A percentile compares a stretch with the other conserved stretches of the same genome.
These are phyloP conservation scores for Dendroctonus valens DNA, from an alignment of 1,140 invertebrate species.

Conservation along the genomic window DNA sequence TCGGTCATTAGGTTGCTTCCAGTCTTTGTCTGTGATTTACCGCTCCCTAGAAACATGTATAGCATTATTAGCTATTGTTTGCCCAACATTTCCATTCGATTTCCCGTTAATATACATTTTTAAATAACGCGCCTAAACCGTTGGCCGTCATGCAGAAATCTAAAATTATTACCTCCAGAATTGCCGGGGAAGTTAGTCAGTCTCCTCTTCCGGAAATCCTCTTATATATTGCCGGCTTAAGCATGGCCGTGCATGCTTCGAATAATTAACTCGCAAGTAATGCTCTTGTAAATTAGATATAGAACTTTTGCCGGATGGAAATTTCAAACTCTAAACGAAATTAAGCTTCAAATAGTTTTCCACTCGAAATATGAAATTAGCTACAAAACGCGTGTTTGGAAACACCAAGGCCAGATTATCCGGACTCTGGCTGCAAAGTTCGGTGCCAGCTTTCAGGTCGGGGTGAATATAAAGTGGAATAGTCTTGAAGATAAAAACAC, in stretches of 20 bases:
- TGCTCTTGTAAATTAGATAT: conserved; percentile 7
- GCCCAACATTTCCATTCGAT: not conserved
- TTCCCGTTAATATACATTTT: too few species aligned
- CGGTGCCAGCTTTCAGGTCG: too few species aligned
- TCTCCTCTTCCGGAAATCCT: too few species aligned
- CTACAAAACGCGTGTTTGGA: not conserved
- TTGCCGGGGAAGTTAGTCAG: too few species aligned
- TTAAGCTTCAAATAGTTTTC: not conserved
- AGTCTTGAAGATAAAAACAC: too few species aligned
- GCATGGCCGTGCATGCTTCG: conserved; percentile 10
- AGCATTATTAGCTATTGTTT: conserved; percentile 14
- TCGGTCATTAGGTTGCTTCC: conserved; percentile 27
- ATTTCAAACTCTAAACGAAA: conserved; percentile 5
- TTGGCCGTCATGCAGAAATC: too few species aligned
- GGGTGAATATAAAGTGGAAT: too few species aligned
- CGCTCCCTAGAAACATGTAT: conserved; percentile 18
- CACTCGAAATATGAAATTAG: not conserved
- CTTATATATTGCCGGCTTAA: not conserved
- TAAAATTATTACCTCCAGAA: too few species aligned
- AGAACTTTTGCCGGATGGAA: conserved; percentile 2
- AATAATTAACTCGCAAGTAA: conserved; percentile 2
- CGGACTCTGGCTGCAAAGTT: too few species aligned
- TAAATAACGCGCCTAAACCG: too few species aligned
- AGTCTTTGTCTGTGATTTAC: conserved; percentile 26
- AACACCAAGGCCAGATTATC: not conserved